Conservation (phyloP, 2,888 invertebrate species). For the Andrena bicolor region DNA sequence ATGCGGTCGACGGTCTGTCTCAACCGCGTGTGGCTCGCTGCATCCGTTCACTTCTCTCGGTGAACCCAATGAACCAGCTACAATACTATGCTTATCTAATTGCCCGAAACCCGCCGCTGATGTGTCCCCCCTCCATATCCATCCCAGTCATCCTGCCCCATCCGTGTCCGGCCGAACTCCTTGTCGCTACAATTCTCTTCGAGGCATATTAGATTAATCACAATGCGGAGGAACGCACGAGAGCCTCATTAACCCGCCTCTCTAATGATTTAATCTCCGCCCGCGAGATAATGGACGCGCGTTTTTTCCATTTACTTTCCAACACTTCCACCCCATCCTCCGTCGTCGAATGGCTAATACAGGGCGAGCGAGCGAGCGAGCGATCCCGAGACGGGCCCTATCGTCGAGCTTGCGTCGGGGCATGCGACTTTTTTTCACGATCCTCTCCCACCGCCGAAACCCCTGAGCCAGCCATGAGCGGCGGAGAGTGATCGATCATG, state of each 20-base stretch:
- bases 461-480: neutral
- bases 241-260: constrained; percentile 45
- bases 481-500: constrained; percentile 56
- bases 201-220: constrained; percentile 35
- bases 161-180: neutral
- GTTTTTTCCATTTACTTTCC: constrained; percentile 46
- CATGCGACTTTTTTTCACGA: neutral
- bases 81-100: constrained; percentile 53
- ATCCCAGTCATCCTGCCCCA: neutral
- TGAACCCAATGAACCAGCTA: constrained; percentile 60
- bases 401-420: neutral
- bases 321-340: neutral
- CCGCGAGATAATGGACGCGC: constrained; percentile 51
- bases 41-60: constrained; percentile 68
- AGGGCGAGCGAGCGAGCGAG: too few species aligned
- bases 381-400: neutral
- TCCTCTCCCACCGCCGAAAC: neutral
- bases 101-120: neutral
- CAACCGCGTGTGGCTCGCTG: constrained; percentile 64
- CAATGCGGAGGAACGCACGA: constrained; percentile 14
- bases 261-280: constrained; percentile 60
- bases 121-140: neutral
- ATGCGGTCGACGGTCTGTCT: constrained; percentile 73
- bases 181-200: constrained; percentile 12
- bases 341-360: neutral